A percentile compares a stretch with the other conserved stretches of the same genome.
phyloP scores from a whole-genome alignment of 2,113 vertebrate species.

The Nettapus auritus region DNA sequence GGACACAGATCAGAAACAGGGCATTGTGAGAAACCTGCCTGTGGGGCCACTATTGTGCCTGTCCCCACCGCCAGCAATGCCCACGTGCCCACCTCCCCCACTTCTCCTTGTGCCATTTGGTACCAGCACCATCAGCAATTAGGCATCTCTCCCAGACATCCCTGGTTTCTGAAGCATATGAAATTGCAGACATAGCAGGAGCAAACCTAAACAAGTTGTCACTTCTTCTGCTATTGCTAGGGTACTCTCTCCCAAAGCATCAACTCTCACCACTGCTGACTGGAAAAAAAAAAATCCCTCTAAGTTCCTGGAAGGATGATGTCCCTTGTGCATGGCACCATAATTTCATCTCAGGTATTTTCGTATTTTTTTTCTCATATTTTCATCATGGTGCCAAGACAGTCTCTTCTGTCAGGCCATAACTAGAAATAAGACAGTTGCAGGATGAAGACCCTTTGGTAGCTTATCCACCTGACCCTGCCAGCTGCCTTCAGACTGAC shows the following conservation, averaged over 20 bases:
- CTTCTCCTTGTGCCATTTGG: not conserved
- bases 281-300: not conserved
- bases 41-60: not conserved
- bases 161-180: not conserved
- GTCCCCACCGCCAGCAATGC: accelerated
- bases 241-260: not conserved
- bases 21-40: not conserved
- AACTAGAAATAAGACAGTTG: not conserved
- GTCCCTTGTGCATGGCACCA: accelerated
- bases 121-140: not conserved
- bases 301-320: not conserved
- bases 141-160: not conserved
- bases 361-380: too few species aligned
- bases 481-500: not conserved
- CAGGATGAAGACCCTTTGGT: not conserved
- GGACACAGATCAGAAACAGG: not conserved
- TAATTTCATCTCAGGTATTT: not conserved
- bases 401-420: not conserved
- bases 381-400: too few species aligned
- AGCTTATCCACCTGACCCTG: not conserved
- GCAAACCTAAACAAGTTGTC: not conserved
- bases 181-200: not conserved
- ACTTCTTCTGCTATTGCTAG: not conserved
- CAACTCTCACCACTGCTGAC: too few species aligned
- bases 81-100: not conserved